Evolutionary conservation across 2,797 vertebrate genomes (phyloP), one percentile per base, ranked within the genome.

Genomic region (Rallus crepitans): DNA sequence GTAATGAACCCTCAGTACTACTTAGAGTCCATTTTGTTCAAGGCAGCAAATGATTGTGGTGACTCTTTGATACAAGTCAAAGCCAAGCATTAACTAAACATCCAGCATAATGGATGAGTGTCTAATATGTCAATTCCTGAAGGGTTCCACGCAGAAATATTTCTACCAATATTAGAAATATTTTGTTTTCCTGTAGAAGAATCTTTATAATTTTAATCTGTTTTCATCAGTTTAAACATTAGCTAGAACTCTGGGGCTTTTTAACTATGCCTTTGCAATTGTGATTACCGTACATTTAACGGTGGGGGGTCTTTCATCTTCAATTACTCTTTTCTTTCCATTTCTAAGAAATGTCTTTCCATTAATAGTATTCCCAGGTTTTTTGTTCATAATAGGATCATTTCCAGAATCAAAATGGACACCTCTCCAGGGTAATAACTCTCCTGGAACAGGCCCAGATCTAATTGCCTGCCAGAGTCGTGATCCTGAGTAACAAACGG

Each of bases 331-430:
- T 84, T 80, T 80, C 53, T 79, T 93, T 39, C 45, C 6, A n/a
- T 81, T 95, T 92, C 90, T 89, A 92, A 79, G 93, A 93, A 92
- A 90, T 50, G 9, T 45, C 68, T 91, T 87, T 87, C 81, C 87
- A 64, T 72, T 80, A 85, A 71, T 52, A 91, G 37, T 31, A 59
- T 66, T 87, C 30, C 53, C 53, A 79, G 61, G 4, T 76, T 90
- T 84, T 83, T 83, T 1, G 0, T 82, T 85, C 61, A 57, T 61
- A 90, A 23, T 16, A 68, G 40, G 82, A 84, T 89, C 56, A 24
- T 60, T 80, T 89, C 47, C 53, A 89, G 40, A 78, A 77, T 39
- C 7, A 9, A 75, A 93, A 75, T 1, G 6, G 61, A 89, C 37
- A 31, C 33, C 73, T 77, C 33, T 78, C n/a, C 64, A 57, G 57